Base-by-base conservation (phyloP, 1,140 invertebrate species). In the Drosophila kohkoa region DNA sequence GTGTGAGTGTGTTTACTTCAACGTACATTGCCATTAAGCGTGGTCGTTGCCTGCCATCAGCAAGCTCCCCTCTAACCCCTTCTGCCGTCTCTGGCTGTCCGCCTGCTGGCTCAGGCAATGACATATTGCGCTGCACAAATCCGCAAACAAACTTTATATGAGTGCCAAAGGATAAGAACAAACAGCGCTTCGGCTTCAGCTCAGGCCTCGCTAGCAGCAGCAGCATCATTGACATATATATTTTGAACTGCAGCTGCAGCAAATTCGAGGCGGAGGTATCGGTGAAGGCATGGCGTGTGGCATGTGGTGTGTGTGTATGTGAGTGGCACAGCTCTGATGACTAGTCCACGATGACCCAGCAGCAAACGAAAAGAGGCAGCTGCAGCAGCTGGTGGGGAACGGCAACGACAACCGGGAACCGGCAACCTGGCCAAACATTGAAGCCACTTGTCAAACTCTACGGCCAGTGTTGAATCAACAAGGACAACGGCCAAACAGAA, bases 111-210 rank as follows among this genome's bases (percentile, higher is more conserved):
- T 77, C 49, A 77, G 54, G 86, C 85, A 89, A 85, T 89, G 85
- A 89, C 85, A 89, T 89, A 89, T 89, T 89, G 85, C 85, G 64
- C 85, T 89, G 85, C 81, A 89, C 85, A 89, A 89, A 89, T 89
- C 85, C 85, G 85, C 85, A 89, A 89, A 89, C 85, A 89, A 89
- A 89, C 85, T 89, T 81, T 90, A 89, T 89, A 88, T 89, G 85
- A 88, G 85, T 89, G 77, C 85, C 85, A 81, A 89, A 89, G 85
- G 85, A 88, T 85, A 83, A 78, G 85, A 85, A 85, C 81, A 88
- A 89, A 89, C 86, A 89, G 81, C 30, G 46, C 46, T 66, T 55
- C 7, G 41, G 10, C 52, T 66, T 49, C 1, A 30, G 13, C 62
- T 28, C 38, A 59, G 38, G 20, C 20, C 32, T 57, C 38, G 63